Base-by-base conservation (phyloP, 1,140 invertebrate species). In the Acarapis woodi region DNA sequence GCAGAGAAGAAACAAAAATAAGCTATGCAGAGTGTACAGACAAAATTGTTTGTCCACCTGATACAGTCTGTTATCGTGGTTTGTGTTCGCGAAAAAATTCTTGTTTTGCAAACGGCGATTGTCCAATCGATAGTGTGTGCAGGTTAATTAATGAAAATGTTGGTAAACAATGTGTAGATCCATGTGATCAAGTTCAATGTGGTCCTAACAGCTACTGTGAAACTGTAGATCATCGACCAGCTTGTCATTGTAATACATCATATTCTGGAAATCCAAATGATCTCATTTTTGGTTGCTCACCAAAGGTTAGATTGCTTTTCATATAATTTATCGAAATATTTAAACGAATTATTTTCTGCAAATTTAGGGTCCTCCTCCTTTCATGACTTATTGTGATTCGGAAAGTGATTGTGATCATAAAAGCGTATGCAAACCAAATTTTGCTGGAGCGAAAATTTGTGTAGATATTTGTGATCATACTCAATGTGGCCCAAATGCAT, bases 171-270 rank as follows among this genome's bases (percentile, higher is more conserved):
- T 44, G 43, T 40, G 28, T 44, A 8, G 42, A 44, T 34, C 37
- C 38, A 14, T 44, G 43, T 25, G 43, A 40, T 5, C 24, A 25
- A 12, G 25, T 24, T 3, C 37, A 40, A 19, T 85, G 79, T 52
- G 79, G 79, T 10, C 76, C 78, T 1, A 83, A 83, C 53, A 76
- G 78, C 3, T 53, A 80, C 1, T 87, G 79, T 49, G 62, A 80
- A 0, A 66, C 71, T 16, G 65, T 74, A 38, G 69, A 74, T 47
- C 77, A 83, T 53, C 62, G 70, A 23, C 76, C 76, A 2, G 67
- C 71, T 49, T 88, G 80, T 52, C 62, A 70, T 2, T 88, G 80
- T 48, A 66, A 71, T 44, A 51, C 62, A 80, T n/a, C n/a, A n/a
- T n/a, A n/a, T n/a, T n/a, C 21, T 8, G 32, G 32, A n/a, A 20